Conservation (phyloP, 2,888 invertebrate genomes). For the Drosophila kambysellisi region DNA sequence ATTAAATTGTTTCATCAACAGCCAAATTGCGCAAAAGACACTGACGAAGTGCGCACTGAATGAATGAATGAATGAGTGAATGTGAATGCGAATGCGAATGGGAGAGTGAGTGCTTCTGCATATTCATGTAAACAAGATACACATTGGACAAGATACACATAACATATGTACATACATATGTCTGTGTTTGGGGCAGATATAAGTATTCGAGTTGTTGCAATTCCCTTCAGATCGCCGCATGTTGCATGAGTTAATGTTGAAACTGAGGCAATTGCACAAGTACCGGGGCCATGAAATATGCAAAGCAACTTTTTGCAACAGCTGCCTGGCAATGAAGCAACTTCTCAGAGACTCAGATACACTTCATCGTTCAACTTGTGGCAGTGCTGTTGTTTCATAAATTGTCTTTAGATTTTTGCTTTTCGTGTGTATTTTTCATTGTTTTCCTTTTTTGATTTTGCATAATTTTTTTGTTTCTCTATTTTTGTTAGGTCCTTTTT, state of each 20-base stretch:
- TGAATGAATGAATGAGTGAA: constrained; percentile 15
- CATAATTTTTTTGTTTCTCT: constrained; percentile 12
- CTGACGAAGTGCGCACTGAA: constrained; percentile 66
- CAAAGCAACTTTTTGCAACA: constrained; percentile 65
- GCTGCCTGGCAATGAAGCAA: constrained; percentile 24
- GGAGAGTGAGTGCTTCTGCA: constrained; percentile 22
- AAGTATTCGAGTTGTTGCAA: constrained; percentile 41
- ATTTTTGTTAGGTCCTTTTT: constrained; percentile 1
- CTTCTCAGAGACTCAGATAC: constrained; percentile 35
- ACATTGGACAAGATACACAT: not conserved
- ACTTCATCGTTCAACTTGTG: constrained; percentile 32
- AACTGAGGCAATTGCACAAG: constrained; percentile 61
- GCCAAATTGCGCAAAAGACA: constrained; percentile 73
- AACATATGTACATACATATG: not conserved
- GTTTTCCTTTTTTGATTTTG: not conserved
- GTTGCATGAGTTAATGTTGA: constrained; percentile 64
- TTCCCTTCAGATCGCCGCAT: constrained; percentile 52
- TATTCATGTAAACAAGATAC: constrained; percentile 9
- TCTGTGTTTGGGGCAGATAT: constrained; percentile 6
- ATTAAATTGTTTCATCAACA: constrained; percentile 72
- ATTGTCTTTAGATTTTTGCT: constrained; percentile 35
- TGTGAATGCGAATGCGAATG: not conserved
- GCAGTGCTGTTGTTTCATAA: constrained; percentile 46
- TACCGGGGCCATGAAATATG: constrained; percentile 68
- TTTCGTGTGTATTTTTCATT: constrained; percentile 20